These are phyloP conservation scores for Cynodonichthys magdalenae DNA, from an alignment of 2,797 vertebrate genomes.

Conservation along the genomic window DNA sequence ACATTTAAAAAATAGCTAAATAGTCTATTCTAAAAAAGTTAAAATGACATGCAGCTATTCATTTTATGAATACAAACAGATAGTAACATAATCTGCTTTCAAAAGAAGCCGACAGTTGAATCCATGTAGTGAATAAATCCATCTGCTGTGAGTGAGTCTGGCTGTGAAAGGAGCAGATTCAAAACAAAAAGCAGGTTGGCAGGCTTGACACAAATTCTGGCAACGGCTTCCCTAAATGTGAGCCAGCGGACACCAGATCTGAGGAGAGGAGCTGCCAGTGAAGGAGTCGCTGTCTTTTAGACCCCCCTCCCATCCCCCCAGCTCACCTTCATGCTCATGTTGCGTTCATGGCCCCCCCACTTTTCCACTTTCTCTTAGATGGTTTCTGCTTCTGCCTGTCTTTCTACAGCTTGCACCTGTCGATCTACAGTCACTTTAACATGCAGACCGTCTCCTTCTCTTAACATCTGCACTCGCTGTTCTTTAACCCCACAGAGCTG, in stretches of 20 bases:
- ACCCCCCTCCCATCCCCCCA: slow-evolving; percentile 9
- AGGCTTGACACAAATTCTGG: slow-evolving; percentile 28
- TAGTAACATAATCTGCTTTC: slow-evolving; percentile 14
- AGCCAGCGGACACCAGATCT: slow-evolving; percentile 54
- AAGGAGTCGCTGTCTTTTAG: slow-evolving; percentile 33
- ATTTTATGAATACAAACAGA: not conserved
- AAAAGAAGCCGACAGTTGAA: slow-evolving; percentile 22
- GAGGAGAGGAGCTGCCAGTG: slow-evolving; percentile 50
- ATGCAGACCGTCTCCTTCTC: slow-evolving; percentile 14
- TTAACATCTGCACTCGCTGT: slow-evolving; percentile 12
- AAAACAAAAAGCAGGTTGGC: slow-evolving; percentile 55
- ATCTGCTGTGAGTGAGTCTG: slow-evolving; percentile 39
- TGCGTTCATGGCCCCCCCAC: slow-evolving; percentile 5
- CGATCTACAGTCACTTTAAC: slow-evolving; percentile 32
- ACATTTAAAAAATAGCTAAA: not conserved
- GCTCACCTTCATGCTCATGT: slow-evolving; percentile 22
- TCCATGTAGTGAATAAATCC: slow-evolving; percentile 41
- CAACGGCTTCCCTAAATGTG: slow-evolving; percentile 28
- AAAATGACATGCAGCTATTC: not conserved
- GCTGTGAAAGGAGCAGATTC: slow-evolving; percentile 43
- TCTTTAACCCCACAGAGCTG: slow-evolving; percentile 20
- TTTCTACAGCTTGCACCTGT: slow-evolving; percentile 26
- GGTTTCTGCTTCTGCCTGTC: slow-evolving; percentile 32
- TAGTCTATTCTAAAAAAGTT: slow-evolving; percentile 2
- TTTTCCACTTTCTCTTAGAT: slow-evolving; percentile 31